Conservation (phyloP, 1,140 invertebrate genomes). For the Conus betulinus region DNA sequence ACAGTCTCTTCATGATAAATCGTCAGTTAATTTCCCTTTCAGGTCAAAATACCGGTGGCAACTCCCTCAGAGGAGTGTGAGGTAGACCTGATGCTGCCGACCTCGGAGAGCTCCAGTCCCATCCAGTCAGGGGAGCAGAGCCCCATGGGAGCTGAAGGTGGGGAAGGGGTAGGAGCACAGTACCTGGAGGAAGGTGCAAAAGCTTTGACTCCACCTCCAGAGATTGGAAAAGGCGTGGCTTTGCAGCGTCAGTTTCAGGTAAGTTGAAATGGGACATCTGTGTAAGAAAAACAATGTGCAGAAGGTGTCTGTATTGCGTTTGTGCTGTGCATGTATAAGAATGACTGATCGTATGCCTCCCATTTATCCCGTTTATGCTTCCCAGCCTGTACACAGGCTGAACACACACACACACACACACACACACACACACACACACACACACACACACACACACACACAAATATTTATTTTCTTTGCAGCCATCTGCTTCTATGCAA, state of each 20-base stretch:
- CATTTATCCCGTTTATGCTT: no score
- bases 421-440: neutral
- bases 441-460: no score
- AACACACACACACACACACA: no score
- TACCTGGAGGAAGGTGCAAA: slow-evolving; percentile 8
- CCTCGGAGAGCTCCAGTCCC: neutral
- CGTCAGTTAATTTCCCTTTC: neutral
- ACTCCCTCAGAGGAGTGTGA: slow-evolving; percentile 4
- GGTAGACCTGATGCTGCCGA: slow-evolving; percentile 12
- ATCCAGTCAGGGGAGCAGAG: neutral
- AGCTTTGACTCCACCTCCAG: neutral
- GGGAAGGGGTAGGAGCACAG: neutral
- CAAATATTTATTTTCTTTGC: neutral
- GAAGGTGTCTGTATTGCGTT: no score
- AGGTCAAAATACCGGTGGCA: slow-evolving; percentile 8
- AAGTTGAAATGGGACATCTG: neutral
- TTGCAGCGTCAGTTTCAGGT: slow-evolving; percentile 37
- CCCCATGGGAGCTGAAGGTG: neutral
- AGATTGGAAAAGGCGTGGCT: slow-evolving; percentile 5
- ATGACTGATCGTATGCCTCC: no score
- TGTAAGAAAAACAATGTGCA: no score
- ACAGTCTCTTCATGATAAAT: neutral
- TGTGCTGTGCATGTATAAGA: no score
- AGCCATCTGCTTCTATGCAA: neutral
- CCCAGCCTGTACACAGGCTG: no score